phyloP scores from a whole-genome alignment of 1,140 invertebrate species.

The Pteromalus puparum region DNA sequence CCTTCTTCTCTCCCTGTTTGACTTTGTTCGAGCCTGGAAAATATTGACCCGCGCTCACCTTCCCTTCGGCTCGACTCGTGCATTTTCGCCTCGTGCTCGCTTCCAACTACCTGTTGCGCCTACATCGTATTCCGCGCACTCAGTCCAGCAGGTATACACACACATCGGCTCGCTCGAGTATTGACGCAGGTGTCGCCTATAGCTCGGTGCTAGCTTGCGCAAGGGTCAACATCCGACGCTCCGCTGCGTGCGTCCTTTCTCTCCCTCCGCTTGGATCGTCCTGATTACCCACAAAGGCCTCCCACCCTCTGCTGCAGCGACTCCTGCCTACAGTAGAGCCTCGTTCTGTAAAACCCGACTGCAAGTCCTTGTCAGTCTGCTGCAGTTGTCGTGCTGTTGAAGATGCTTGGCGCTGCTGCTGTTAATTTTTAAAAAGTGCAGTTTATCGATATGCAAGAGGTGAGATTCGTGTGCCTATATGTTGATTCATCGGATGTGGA shows the following conservation, averaged over 20 bases:
- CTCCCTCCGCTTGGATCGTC: neutral
- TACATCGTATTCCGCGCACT: too few species aligned
- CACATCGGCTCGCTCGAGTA: slow-evolving; percentile 54
- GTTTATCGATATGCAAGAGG: too few species aligned
- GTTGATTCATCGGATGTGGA: too few species aligned
- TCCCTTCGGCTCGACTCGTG: too few species aligned
- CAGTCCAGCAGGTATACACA: slow-evolving; percentile 54
- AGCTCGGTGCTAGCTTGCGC: neutral
- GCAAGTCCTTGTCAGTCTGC: too few species aligned
- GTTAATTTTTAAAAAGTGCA: too few species aligned
- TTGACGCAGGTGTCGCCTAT: slow-evolving; percentile 68
- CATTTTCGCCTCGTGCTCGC: neutral
- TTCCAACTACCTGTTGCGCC: slow-evolving; percentile 63
- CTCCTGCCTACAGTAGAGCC: neutral
- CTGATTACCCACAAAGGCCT: neutral
- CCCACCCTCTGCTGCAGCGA: neutral
- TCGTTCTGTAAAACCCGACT: neutral
- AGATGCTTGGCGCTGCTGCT: too few species aligned
- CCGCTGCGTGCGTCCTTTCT: slow-evolving; percentile 46
- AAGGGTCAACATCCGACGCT: slow-evolving; percentile 65
- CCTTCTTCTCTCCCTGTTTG: too few species aligned
- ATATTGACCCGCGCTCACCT: neutral
- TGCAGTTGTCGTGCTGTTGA: too few species aligned
- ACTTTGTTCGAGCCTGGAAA: neutral
- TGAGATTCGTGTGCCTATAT: too few species aligned